Evolutionary conservation across 2,797 vertebrate species (phyloP).

Genomic region (Leptodon cayanensis): DNA sequence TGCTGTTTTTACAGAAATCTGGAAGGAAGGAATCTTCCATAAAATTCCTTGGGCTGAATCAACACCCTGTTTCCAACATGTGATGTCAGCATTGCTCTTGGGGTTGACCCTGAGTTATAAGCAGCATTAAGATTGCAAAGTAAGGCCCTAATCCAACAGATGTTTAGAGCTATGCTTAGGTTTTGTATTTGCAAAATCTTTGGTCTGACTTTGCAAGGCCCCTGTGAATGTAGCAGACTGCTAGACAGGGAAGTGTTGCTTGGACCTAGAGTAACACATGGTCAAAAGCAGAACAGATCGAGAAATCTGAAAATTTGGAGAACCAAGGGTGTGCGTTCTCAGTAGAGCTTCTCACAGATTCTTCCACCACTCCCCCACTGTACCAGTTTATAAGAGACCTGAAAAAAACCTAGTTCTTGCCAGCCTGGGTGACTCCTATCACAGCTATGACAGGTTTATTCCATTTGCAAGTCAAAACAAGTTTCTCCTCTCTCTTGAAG

Average conservation of each 20-base stretch:
- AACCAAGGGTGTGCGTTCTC: background rate
- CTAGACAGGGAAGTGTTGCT: background rate
- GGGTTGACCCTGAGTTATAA: background rate
- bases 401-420: background rate
- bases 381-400: background rate
- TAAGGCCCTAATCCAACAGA: background rate
- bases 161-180: background rate
- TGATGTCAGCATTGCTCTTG: rapidly evolving
- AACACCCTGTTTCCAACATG: background rate
- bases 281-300: background rate
- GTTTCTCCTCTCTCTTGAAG: slow-evolving; percentile 37
- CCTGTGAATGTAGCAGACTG: background rate
- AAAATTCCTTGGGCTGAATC: background rate
- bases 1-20: background rate
- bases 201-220: background rate
- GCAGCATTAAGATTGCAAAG: background rate
- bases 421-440: slow-evolving; percentile 36
- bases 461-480: slow-evolving; percentile 61
- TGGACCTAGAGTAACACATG: background rate
- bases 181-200: background rate
- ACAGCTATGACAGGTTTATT: slow-evolving; percentile 49
- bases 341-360: background rate
- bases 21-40: background rate
- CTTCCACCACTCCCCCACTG: background rate
- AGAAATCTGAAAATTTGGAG: background rate